phyloP scores from a whole-genome alignment of 2,797 vertebrate species.

The Falco peregrinus region DNA sequence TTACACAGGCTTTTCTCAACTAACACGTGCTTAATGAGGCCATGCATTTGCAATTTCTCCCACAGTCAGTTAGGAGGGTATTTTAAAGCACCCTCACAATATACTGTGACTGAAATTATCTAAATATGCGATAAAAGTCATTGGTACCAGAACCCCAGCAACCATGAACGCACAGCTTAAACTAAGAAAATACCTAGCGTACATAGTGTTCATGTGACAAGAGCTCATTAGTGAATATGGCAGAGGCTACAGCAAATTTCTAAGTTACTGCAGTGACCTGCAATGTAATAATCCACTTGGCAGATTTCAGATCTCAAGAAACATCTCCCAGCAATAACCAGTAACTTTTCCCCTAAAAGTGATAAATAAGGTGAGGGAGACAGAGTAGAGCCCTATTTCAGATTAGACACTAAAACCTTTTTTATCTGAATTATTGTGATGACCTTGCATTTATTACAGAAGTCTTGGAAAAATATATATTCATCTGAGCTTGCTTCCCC shows the following conservation, averaged over 20 bases:
- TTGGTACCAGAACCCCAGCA: not conserved
- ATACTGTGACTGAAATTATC: not conserved
- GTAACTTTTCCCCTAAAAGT: not conserved
- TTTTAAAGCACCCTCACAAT: not conserved
- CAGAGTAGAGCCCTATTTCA: not conserved
- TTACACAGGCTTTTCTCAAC: conserved; percentile 19
- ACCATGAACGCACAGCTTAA: not conserved
- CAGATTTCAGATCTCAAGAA: not conserved
- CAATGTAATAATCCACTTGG: not conserved
- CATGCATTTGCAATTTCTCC: not conserved
- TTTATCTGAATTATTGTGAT: not conserved
- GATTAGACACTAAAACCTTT: not conserved
- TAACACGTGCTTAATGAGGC: conserved; percentile 9
- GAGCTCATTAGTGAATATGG: not conserved
- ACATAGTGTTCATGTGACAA: not conserved
- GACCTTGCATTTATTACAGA: not conserved
- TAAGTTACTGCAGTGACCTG: not conserved
- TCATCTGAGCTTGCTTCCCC: not conserved
- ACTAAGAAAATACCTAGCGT: not conserved
- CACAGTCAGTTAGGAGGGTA: not conserved
- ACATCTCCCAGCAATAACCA: not conserved
- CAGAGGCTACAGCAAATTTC: not conserved
- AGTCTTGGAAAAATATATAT: not conserved
- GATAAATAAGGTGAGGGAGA: not conserved
- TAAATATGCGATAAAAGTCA: not conserved